Percentiles rank a stretch among this genome's conserved stretches.
phyloP scores from a whole-genome alignment of 2,888 invertebrate genomes.

The Himalopsyche tibetana region DNA sequence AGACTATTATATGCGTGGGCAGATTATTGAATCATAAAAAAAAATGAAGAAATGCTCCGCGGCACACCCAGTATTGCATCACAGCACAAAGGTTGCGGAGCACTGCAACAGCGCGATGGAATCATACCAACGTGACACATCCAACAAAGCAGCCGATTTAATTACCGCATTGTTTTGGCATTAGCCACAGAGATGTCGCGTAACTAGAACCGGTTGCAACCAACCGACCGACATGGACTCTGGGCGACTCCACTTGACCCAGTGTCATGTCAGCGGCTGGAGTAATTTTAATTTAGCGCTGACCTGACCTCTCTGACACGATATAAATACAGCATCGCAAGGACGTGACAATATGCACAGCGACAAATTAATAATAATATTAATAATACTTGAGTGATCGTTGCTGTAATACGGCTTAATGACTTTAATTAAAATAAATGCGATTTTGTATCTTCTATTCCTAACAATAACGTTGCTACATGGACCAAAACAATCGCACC shows the following conservation, averaged over 20 bases:
- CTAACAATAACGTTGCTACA: too few species aligned
- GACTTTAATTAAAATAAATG: too few species aligned
- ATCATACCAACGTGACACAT: too few species aligned
- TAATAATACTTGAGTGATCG: not conserved
- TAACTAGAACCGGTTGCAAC: conserved; percentile 14
- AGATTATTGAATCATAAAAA: too few species aligned
- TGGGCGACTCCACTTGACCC: conserved; percentile 1
- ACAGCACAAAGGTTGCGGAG: too few species aligned
- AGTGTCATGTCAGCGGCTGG: conserved; percentile 18
- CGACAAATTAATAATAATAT: not conserved
- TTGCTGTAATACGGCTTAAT: not conserved
- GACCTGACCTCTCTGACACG: not conserved
- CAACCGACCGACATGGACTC: not conserved
- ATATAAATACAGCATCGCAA: not conserved
- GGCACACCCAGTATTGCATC: too few species aligned
- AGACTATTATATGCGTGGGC: too few species aligned
- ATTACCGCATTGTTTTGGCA: not conserved
- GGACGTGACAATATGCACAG: not conserved
- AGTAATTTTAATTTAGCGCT: conserved; percentile 9
- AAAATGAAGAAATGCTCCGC: too few species aligned
- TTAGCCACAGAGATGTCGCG: not conserved
- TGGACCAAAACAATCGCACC: too few species aligned
- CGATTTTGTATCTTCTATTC: too few species aligned
- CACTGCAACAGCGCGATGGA: too few species aligned
- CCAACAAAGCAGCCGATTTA: not conserved